Evolutionary conservation across 1,140 invertebrate species (phyloP).

Genomic region (Cyphomyrmex costatus): DNA sequence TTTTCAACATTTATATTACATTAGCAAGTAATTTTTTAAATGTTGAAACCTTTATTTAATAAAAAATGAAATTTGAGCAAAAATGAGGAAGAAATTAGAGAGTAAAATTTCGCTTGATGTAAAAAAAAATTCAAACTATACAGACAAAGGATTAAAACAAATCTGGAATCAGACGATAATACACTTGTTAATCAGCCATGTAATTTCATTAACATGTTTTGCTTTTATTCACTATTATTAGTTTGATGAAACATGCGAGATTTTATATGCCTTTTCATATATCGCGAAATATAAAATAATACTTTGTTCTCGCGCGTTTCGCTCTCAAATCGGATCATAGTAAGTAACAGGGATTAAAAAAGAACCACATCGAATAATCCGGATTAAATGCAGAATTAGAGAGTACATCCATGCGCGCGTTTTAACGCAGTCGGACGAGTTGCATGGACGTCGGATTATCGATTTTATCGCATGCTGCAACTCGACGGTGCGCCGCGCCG

Average conservation of each 20-base stretch:
- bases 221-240: background rate
- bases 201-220: constrained; percentile 6
- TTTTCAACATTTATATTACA: too few relatives aligned
- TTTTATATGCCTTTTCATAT: constrained; percentile 13
- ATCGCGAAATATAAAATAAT: constrained; percentile 11
- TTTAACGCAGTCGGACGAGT: constrained; percentile 64
- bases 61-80: too few relatives aligned
- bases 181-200: background rate
- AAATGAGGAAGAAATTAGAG: too few relatives aligned
- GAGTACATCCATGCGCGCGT: constrained; percentile 33
- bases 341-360: constrained; percentile 34
- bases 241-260: background rate
- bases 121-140: too few relatives aligned
- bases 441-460: constrained; percentile 64
- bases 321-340: constrained; percentile 27
- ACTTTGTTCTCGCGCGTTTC: constrained; percentile 23
- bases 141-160: background rate
- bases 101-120: too few relatives aligned
- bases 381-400: constrained; percentile 62
- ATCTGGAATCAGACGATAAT: background rate
- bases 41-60: too few relatives aligned
- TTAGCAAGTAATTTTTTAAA: too few relatives aligned
- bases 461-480: constrained; percentile 66
- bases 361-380: constrained; percentile 50
- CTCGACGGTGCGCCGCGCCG: constrained; percentile 2